Base-by-base conservation (phyloP, 1,140 invertebrate genomes). In the Panagrolaimus sp. region DNA sequence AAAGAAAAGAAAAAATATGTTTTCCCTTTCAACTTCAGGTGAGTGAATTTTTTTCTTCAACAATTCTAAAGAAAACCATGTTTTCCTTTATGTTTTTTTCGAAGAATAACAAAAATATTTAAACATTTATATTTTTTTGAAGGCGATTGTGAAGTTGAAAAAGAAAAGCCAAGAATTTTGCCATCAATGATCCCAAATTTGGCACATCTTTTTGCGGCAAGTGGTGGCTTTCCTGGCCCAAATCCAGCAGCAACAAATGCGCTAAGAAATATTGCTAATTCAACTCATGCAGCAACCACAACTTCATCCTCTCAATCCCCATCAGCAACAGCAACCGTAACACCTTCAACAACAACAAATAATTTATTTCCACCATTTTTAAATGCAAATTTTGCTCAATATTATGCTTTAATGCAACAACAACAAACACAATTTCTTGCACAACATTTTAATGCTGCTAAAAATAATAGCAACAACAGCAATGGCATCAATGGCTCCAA, bases 391-490 rank as follows among this genome's bases (percentile, higher is more conserved):
- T 58, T 58, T 21, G 52, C 52, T 1, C 52, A 58, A 58, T 58
- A 58, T 58, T 58, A 26, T 21, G 52, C 52, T 12, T 12, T 58
- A 26, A 58, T 58, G 52, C 52, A 58, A 58, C 52, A 58, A 17
- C 52, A 58, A 21, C 21, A 17, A 26, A 21, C 14, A 12, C 52
- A 26, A 58, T 26, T 38, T 38, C 2, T 38, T 2, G 32, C 28
- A 28, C 52, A 52, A 15, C 48, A 58, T 21, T 58, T 58, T 58
- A 58, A 58, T 21, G 12, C 52, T 4, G 52, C 52, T 58, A 58
- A 12, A 12, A 58, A 58, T 21, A 28, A 28, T 58, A n/a, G 32
- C n/a, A n/a, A n/a, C n/a, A n/a, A n/a, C n/a, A n/a, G n/a, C 7
- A 38, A 38, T 38, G 32, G 32, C 32, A 38, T 38, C 7, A 38